A percentile compares a stretch with the other conserved stretches of the same genome.
phyloP scores from a whole-genome alignment of 2,797 vertebrate genomes.

The Poecilia wingei region DNA sequence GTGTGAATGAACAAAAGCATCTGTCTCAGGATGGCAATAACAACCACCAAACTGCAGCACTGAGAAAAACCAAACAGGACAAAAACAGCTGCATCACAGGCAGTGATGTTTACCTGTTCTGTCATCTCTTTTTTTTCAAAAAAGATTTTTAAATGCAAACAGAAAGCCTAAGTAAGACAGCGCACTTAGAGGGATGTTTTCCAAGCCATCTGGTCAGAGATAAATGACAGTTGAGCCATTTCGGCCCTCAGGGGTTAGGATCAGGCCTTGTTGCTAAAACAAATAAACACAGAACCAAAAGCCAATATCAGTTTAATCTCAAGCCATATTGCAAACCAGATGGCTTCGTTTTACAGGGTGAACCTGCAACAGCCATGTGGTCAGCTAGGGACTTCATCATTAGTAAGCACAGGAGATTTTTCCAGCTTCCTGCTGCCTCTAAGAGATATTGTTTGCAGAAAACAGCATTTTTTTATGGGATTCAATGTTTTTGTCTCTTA shows the following conservation, averaged over 20 bases:
- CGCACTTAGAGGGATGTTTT: slow-evolving; percentile 39
- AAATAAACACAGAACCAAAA: slow-evolving; percentile 74
- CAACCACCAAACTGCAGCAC: slow-evolving; percentile 59
- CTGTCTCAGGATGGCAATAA: slow-evolving; percentile 67
- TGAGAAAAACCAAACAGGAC: slow-evolving; percentile 7
- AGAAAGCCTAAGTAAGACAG: slow-evolving; percentile 28
- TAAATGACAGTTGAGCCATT: slow-evolving; percentile 56
- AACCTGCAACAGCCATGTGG: slow-evolving; percentile 49
- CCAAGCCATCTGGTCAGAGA: slow-evolving; percentile 59
- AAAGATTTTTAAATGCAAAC: slow-evolving; percentile 7
- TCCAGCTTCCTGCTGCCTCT: slow-evolving; percentile 17
- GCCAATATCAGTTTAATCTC: slow-evolving; percentile 71
- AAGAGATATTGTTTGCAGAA: slow-evolving; percentile 12
- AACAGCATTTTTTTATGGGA: background rate
- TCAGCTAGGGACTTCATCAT: slow-evolving; percentile 37
- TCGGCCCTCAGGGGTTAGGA: slow-evolving; percentile 62
- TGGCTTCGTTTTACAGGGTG: slow-evolving; percentile 61
- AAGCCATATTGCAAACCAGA: slow-evolving; percentile 70
- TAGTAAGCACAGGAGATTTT: slow-evolving; percentile 30
- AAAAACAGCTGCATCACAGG: slow-evolving; percentile 28
- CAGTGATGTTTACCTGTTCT: slow-evolving; percentile 47
- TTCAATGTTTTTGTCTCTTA: background rate
- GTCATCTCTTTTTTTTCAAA: slow-evolving; percentile 48
- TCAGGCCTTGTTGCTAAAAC: slow-evolving; percentile 75
- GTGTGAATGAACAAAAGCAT: slow-evolving; percentile 78